phyloP scores from a whole-genome alignment of 2,888 invertebrate species.

The Amaurobius ferox region DNA sequence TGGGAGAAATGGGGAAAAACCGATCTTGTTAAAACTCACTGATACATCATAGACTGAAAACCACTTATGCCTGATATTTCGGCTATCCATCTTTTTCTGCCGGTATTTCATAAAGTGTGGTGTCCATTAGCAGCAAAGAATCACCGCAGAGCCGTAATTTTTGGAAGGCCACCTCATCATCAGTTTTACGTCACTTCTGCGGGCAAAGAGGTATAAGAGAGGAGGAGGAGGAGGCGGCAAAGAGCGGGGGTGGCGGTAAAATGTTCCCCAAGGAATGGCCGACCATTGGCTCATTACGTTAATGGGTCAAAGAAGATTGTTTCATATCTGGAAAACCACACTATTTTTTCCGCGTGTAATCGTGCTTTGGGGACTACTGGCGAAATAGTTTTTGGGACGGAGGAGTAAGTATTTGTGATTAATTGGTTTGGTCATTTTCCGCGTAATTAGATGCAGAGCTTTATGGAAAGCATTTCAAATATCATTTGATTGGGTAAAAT shows the following conservation, averaged over 20 bases:
- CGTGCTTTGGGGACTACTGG: conserved; percentile 3
- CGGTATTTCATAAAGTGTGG: conserved; percentile 23
- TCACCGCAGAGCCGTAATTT: conserved; percentile 7
- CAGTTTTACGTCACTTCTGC: conserved; percentile 14
- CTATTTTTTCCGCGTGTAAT: conserved; percentile 14
- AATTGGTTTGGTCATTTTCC: background rate
- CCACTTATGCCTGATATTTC: background rate
- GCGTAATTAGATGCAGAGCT: conserved; percentile 18
- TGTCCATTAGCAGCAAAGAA: conserved; percentile 12
- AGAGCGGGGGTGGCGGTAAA: conserved; percentile 11
- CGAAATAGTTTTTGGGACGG: background rate
- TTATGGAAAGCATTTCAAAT: too few relatives aligned
- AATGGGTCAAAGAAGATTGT: conserved; percentile 40
- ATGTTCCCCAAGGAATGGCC: conserved; percentile 29
- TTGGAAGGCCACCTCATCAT: conserved; percentile 19
- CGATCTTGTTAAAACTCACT: background rate
- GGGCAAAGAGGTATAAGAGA: conserved; percentile 19
- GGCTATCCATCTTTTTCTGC: background rate
- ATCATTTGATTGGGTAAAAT: too few relatives aligned
- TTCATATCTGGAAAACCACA: conserved; percentile 32
- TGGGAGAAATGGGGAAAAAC: background rate
- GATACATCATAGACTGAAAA: background rate
- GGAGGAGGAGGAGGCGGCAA: background rate
- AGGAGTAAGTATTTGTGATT: background rate
- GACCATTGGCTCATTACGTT: conserved; percentile 47